Base-by-base conservation (phyloP, 92 coral and sea anemone species). In the Palythoa caribaeorum region DNA sequence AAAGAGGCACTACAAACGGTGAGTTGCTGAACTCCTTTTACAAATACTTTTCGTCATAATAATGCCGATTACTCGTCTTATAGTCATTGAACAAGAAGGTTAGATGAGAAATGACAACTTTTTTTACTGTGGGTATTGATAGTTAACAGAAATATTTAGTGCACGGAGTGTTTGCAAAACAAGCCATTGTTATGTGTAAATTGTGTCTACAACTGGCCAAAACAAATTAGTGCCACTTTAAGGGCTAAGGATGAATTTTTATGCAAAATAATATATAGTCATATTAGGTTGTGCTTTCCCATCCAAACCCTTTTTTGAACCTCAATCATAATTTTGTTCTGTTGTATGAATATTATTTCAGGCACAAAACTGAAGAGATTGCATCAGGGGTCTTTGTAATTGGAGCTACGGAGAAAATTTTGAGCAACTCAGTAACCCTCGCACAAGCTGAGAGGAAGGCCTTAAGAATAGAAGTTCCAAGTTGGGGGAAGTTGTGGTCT, bases 401-500 rank as follows among this genome's bases (percentile, higher is more conserved):
- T 72, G 88, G 91, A 14, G 87, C 83, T 0, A 15, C 72, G 84
- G 77, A 88, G n/a, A 80, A 74, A 38, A 9, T 81, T 81, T 72
- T 83, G n/a, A 81, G 4, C 74, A 73, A 57, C 15, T 71, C 81
- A 2, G 83, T 79, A 57, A 88, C 11, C 85, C 78, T 77, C 14
- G 68, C 90, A 3, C 74, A 88, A 79, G 83, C 83, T 57, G 83
- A 88, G 37, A 47, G 74, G 88, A 44, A 12, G 38, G 83, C 91
- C 21, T 35, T 88, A 85, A 86, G 69, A 87, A 88, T 52, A 88
- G 88, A 72, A 88, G 21, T 88, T 7, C 81, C 76, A 55, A 38
- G 76, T 44, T 88, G 87, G 91, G 83, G 91, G n/a, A 88, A 81
- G 52, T 12, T 88, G 66, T 88, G 91, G 87, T 83, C 83, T 54